Base-by-base conservation (phyloP, 1,140 invertebrate species). In the Zaprionus nigranus region DNA sequence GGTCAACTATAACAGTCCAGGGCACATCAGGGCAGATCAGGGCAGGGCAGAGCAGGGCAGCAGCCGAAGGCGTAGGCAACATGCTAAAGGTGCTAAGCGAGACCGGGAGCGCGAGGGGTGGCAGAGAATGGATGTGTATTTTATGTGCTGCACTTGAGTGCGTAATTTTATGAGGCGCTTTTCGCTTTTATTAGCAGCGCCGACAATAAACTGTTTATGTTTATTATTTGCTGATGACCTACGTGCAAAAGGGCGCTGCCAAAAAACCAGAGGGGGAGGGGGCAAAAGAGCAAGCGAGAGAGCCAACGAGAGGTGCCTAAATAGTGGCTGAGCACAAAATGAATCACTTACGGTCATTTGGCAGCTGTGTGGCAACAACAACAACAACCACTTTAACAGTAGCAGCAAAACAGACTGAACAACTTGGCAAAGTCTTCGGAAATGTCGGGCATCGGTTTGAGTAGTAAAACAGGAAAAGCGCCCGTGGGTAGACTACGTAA, bases 191-290 rank as follows among this genome's bases (percentile, higher is more conserved):
- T 90, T 90, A 72, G 86, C 82, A 79, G 86, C 56, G 82, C 86
- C 83, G 85, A 85, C 85, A 90, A 90, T 90, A 90, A 90, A 90
- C 86, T 90, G 85, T 90, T 90, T 90, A 90, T 90, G 85, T 90
- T 90, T 90, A 90, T 90, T 90, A 90, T 90, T 90, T 90, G 86
- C 86, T 90, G 85, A 90, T 90, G 85, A 90, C 86, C 85, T 90
- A 90, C 86, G 85, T 90, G 85, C 84, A 81, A 74, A 79, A 81
- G 77, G 77, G 66, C 75, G 70, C 43, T 59, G 22, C 77, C 59
- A 26, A 68, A 66, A 28, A 58, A 49, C 17, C 26, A 46, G 2
- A 36, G 20, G 1, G 56, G n/a, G 20, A 1, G 26, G 11, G 3
- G 34, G n/a, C 3, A 2, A 17, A 6, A 53, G 26, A 30, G 43